A percentile compares a stretch with the other conserved stretches of the same genome.
These are phyloP conservation scores for Lepidostoma basale DNA, from an alignment of 1,140 invertebrate genomes.

Conservation along the genomic window DNA sequence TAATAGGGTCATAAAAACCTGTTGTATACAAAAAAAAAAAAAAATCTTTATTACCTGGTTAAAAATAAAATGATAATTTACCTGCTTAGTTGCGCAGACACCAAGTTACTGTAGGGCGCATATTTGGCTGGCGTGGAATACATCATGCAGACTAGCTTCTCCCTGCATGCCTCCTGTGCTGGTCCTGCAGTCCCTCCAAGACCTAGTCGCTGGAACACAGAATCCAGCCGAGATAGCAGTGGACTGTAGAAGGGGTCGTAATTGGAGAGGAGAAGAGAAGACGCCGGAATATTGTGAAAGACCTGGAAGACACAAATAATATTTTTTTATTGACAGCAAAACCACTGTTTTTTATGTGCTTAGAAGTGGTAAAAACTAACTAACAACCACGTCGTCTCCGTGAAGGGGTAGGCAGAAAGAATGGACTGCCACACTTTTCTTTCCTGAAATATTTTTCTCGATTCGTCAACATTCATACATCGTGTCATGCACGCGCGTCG, in stretches of 20 bases:
- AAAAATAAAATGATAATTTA: constrained; percentile 48
- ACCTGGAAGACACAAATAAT: constrained; percentile 61
- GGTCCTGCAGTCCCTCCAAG: constrained; percentile 59
- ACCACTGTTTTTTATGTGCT: no score
- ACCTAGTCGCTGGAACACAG: constrained; percentile 80
- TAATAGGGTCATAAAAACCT: no score
- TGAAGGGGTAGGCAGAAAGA: no score
- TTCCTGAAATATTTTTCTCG: no score
- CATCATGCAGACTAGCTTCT: constrained; percentile 83
- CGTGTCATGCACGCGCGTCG: no score
- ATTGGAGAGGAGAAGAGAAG: constrained; percentile 79
- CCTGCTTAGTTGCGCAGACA: constrained; percentile 84
- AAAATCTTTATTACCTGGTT: no score
- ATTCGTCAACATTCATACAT: no score
- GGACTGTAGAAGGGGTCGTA: constrained; percentile 89
- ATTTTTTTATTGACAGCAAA: not conserved
- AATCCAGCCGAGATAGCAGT: constrained; percentile 77
- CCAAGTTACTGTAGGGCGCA: constrained; percentile 84
- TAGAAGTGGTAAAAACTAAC: no score
- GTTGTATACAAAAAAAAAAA: no score
- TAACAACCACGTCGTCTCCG: no score
- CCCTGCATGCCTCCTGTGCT: constrained; percentile 46
- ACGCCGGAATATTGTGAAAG: constrained; percentile 83
- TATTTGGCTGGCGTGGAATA: constrained; percentile 84
- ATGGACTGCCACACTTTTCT: no score